phyloP scores from a whole-genome alignment of 1,140 invertebrate species.

The Tribolium madens region DNA sequence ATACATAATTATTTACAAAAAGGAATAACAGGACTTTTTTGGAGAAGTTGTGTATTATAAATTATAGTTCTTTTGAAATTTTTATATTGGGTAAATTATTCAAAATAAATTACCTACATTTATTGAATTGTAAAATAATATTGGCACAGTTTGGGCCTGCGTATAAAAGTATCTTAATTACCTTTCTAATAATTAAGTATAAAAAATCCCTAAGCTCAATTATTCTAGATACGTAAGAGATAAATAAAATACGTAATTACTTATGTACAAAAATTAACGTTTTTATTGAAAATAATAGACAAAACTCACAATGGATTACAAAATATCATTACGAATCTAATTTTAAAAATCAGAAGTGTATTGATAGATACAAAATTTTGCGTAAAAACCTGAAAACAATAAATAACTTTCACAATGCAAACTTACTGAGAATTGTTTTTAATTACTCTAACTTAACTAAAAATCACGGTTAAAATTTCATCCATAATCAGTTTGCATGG shows the following conservation, averaged over 20 bases:
- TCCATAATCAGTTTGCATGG: background rate
- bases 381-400: background rate
- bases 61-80: background rate
- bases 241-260: background rate
- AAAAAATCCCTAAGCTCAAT: slow-evolving; percentile 9
- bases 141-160: slow-evolving; percentile 53
- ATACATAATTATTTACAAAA: no score
- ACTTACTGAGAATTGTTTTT: background rate
- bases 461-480: slow-evolving; percentile 8
- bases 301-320: no score
- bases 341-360: background rate
- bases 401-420: slow-evolving; percentile 1
- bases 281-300: no score
- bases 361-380: background rate
- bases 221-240: background rate
- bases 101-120: slow-evolving; percentile 5
- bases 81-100: background rate
- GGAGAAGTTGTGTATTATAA: no score
- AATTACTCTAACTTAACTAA: slow-evolving; percentile 26
- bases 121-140: slow-evolving; percentile 42
- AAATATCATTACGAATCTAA: no score
- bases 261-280: no score
- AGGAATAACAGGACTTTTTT: no score
- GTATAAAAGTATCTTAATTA: slow-evolving; percentile 22
- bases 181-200: background rate